Base-by-base conservation (phyloP, 2,888 invertebrate species). In the Lasioglossum lativentre region DNA sequence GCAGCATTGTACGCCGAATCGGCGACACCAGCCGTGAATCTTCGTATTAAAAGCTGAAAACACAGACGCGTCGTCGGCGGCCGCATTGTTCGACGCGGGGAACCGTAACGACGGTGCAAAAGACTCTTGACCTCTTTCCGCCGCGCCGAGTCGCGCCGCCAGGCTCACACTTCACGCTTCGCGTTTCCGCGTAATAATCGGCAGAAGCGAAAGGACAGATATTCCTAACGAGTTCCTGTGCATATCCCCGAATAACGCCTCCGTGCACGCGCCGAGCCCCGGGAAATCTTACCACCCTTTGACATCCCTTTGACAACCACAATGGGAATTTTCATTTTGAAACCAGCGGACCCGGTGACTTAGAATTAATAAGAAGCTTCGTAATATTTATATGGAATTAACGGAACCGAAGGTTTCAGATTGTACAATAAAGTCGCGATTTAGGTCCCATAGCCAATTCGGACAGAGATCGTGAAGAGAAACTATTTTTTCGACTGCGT, bases 91-190 rank as follows among this genome's bases (percentile, higher is more conserved):
- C 84, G 84, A 79, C 80, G 72, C 74, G 85, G 77, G 81, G 85
- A 80, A 83, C 78, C 85, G 85, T 87, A 87, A 88, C 85, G 87
- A 81, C 85, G 87, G 79, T 76, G 83, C 80, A 80, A 87, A 87
- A 85, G 88, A 85, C 85, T 80, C 87, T 88, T 87, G 88, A 88
- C 87, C 87, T 80, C 88, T 52, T 88, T 88, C 88, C 63, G 34
- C 12, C 56, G 63, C 30, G 63, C 0, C 63, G 63, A 56, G 63
- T 16, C 34, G 23, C 34, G n/a, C 40, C 73, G 38, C 52, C 63
- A 72, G 63, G 47, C 59, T 86, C 83, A 75, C 80, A 83, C 83
- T 86, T 83, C 75, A 75, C 83, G 78, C 78, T 84, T 77, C 56
- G 75, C 68, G 83, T 81, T 87, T 87, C 78, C 81, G 70, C 80